Base-by-base conservation (phyloP, 2,113 vertebrate species). In the Antidorcas marsupialis region DNA sequence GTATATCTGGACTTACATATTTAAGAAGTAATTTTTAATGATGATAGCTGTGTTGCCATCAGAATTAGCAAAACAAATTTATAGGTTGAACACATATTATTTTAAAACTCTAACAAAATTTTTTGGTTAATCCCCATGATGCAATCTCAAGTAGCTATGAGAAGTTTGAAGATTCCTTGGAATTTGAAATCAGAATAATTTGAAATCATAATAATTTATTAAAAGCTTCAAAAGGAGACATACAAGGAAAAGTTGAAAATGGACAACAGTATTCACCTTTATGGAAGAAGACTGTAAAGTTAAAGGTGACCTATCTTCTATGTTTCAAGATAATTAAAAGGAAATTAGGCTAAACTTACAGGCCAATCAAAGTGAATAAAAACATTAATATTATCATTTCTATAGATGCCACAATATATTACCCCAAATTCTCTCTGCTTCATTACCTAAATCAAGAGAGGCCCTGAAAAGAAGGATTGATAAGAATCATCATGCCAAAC, bases 271-370 rank as follows among this genome's bases (percentile, higher is more conserved):
- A 14, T 62, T 91, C 76, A 52, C 16, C 33, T 86, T 74, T 59
- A 81, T 47, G 36, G 25, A 93, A 33, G 60, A 50, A 76, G 55
- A 96, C 50, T 94, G 53, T 64, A 45, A 94, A 91, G 43, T 74
- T 82, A 93, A 95, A 92, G 30, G 21, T 64, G 11, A 81, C n/a
- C 53, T 81, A 57, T 94, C 76, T 91, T 79, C 91, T 82, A 83
- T 71, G 50, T 94, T 94, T 97, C 81, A 88, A 97, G 82, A 62
- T 76, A 81, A 90, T 52, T 94, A 93, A 91, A 95, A 96, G n/a
- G 5, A 96, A 98, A 90, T 76, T 95, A 76, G 43, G 55, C 17
- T 96, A 94, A 96, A 97, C 91, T 91, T 95, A 87, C 64, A 97
- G 25, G 28, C 39, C 87, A 95, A 62, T 90, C 43, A 55, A 39